These are phyloP conservation scores for Macaria liturata DNA, from an alignment of 2,888 invertebrate genomes.

Conservation along the genomic window DNA sequence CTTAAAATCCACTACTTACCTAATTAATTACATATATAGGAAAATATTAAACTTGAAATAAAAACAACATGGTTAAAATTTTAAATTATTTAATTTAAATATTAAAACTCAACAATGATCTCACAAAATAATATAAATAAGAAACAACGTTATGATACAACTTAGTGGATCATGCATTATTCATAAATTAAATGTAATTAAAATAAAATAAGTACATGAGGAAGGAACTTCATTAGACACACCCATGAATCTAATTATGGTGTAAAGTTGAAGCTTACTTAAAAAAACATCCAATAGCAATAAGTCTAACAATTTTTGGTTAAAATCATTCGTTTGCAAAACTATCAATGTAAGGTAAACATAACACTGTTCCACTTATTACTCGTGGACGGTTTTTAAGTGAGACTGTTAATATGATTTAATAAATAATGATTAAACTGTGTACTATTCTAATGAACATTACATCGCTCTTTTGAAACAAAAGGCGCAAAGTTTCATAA, in stretches of 20 bases:
- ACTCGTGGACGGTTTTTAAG: too few relatives aligned
- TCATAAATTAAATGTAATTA: slow-evolving; percentile 32
- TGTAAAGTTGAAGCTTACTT: too few relatives aligned
- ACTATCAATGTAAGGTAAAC: too few relatives aligned
- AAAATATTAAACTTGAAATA: slow-evolving; percentile 1
- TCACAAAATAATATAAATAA: slow-evolving; percentile 67
- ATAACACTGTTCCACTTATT: too few relatives aligned
- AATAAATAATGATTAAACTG: slow-evolving; percentile 30
- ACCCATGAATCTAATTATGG: slow-evolving; percentile 26
- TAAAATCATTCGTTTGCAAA: too few relatives aligned
- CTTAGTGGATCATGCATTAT: slow-evolving; percentile 56
- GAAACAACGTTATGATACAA: slow-evolving; percentile 55
- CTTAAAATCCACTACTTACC: too few relatives aligned
- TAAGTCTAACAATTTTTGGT: too few relatives aligned
- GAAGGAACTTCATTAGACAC: slow-evolving; percentile 48
- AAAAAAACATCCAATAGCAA: too few relatives aligned
- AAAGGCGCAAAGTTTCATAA: slow-evolving; percentile 63
- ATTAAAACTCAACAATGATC: slow-evolving; percentile 79
- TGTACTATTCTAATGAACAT: slow-evolving; percentile 58
- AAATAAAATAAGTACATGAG: slow-evolving; percentile 33
- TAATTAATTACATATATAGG: too few relatives aligned
- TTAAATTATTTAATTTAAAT: slow-evolving; percentile 63
- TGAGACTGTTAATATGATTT: slow-evolving; percentile 2
- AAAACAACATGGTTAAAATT: slow-evolving; percentile 30
- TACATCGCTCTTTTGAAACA: slow-evolving; percentile 58